Percentiles rank a stretch among this genome's conserved stretches.
These are phyloP conservation scores for Drosophila tropicalis DNA, from an alignment of 1,140 invertebrate genomes.

Conservation along the genomic window DNA sequence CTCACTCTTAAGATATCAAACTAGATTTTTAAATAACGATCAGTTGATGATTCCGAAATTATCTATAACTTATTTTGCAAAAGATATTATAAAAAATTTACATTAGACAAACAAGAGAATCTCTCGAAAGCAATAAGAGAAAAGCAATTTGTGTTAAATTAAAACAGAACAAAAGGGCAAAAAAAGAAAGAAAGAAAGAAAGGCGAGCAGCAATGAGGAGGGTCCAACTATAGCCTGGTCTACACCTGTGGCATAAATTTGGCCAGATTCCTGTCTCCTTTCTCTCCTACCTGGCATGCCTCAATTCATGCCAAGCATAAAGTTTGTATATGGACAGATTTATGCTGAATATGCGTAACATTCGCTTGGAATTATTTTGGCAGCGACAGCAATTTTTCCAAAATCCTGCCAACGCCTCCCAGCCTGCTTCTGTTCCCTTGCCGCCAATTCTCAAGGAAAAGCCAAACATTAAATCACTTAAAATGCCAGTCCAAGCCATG, in stretches of 20 bases:
- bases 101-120: neutral
- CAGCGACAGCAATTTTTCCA: constrained; percentile 28
- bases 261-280: neutral
- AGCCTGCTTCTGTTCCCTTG: neutral
- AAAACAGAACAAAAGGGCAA: constrained; percentile 21
- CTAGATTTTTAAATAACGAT: too few relatives aligned
- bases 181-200: neutral
- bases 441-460: constrained; percentile 39
- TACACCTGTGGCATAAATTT: constrained; percentile 74
- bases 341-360: constrained; percentile 76
- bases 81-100: neutral
- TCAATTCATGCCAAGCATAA: constrained; percentile 28
- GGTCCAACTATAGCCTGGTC: constrained; percentile 16
- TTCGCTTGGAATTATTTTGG: constrained; percentile 61
- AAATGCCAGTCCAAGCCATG: constrained; percentile 73
- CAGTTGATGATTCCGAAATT: too few relatives aligned
- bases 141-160: constrained; percentile 54
- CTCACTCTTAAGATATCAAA: too few relatives aligned
- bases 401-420: neutral
- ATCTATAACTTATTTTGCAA: too few relatives aligned
- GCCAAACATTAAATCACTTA: constrained; percentile 79
- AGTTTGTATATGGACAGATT: constrained; percentile 67
- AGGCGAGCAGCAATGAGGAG: constrained; percentile 20
- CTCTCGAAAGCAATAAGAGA: neutral
- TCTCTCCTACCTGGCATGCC: neutral